Percentiles rank a stretch among this genome's conserved stretches.
Evolutionary conservation across 2,113 vertebrate genomes (phyloP).

Genomic region (Junco hyemalis): DNA sequence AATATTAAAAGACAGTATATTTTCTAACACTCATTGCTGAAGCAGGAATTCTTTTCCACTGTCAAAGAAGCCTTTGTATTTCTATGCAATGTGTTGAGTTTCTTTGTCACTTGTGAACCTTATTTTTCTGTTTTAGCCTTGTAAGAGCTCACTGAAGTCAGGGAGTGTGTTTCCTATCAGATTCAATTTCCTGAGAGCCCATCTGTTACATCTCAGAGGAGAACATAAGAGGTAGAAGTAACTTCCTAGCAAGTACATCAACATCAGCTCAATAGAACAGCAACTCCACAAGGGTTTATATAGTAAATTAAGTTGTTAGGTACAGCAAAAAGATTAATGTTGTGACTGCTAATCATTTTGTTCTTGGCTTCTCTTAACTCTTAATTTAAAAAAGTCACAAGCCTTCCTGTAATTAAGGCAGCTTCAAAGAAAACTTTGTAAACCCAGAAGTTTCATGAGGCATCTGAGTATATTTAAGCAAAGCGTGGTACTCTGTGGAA

Average conservation of each 20-base stretch:
- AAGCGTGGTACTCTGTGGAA: neutral
- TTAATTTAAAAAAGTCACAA: neutral
- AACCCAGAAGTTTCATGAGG: neutral
- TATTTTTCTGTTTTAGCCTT: neutral
- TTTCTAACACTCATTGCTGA: neutral
- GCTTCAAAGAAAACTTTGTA: neutral
- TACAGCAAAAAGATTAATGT: neutral
- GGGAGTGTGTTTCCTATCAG: neutral
- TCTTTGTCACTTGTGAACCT: neutral
- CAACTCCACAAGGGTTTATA: neutral
- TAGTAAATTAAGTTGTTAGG: neutral
- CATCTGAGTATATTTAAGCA: neutral
- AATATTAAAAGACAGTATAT: neutral
- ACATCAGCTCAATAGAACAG: neutral
- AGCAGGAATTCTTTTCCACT: neutral
- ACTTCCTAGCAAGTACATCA: neutral
- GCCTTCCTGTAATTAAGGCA: neutral
- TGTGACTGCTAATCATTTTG: neutral
- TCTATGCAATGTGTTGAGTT: neutral
- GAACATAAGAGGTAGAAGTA: neutral
- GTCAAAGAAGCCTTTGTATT: neutral
- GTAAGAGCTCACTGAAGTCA: neutral
- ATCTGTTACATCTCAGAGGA: slow-evolving; percentile 10
- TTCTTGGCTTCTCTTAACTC: slow-evolving; percentile 2
- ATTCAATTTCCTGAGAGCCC: neutral